Base-by-base conservation (phyloP, 2,797 vertebrate genomes). In the Brachyalestes nurse region DNA sequence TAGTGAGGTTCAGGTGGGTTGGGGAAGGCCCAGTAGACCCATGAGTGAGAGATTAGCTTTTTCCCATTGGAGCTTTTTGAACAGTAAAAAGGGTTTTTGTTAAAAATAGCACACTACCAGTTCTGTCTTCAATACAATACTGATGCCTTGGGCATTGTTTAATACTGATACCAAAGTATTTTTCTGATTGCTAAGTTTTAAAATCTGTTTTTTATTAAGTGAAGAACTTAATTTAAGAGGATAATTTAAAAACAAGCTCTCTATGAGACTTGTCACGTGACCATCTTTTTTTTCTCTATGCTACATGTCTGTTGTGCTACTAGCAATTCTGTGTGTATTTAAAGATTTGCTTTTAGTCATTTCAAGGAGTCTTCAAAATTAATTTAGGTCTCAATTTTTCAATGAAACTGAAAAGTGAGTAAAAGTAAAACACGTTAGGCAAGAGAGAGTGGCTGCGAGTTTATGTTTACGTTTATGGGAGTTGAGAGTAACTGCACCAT, bases 1-100 rank as follows among this genome's bases (percentile, higher is more conserved):
- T 87, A 82, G 93, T 85, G 82, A 80, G 81, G 87, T 88, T 89
- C 86, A 84, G 86, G 85, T 77, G 88, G 94, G 94, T 80, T 91
- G 90, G 95, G 60, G 85, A 74, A 86, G 79, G 75, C 83, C 82
- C 80, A 84, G 51, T 47, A 72, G 83, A 83, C 60, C 82, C 79
- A 74, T 80, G 64, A 77, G 70, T 70, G 25, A 69, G 66, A 19
- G 16, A 70, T 61, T 25, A 3, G 49, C 64, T 49, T 67, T 69
- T 21, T 47, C 70, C 13, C 14, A 38, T 64, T 38, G 60, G 25
- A 62, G 12, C 34, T 34, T 34, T 62, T 14, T 5, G 10, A 8
- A 45, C 42, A 45, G 6, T 19, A 14, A n/a, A 16, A 17, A 9
- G 14, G 65, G 38, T 13, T 40, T 45, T 67, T 42, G 38, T 67